A percentile compares a stretch with the other conserved stretches of the same genome.
Evolutionary conservation across 2,113 vertebrate genomes (phyloP).

Genomic region (Antechinus flavipes): DNA sequence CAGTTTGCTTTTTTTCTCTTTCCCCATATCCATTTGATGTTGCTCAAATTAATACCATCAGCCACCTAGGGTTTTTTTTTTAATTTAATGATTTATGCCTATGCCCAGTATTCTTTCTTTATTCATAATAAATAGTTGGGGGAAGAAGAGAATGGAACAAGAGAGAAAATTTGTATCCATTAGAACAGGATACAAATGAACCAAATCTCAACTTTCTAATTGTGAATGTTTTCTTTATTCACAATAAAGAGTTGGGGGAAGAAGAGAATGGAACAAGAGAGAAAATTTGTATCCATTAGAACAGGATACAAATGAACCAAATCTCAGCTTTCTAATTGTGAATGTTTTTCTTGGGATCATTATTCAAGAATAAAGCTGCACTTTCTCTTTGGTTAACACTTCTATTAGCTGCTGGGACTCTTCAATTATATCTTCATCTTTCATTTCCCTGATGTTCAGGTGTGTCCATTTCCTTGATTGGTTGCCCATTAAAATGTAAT

Average conservation of each 20-base stretch:
- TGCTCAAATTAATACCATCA: not conserved
- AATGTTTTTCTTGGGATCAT: not conserved
- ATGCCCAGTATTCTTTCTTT: not conserved
- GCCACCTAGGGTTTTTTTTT: not conserved
- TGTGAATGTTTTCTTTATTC: not conserved
- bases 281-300: not conserved
- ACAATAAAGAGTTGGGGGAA: not conserved
- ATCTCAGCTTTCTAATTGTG: not conserved
- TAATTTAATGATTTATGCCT: not conserved
- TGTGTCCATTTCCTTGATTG: not conserved
- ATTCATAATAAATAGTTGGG: not conserved
- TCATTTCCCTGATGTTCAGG: not conserved
- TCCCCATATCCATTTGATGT: not conserved
- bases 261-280: not conserved
- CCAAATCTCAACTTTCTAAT: too few relatives aligned
- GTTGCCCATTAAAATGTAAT: not conserved
- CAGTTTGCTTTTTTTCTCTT: not conserved
- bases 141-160: not conserved
- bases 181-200: not conserved
- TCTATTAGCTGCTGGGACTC: not conserved
- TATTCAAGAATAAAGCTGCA: not conserved
- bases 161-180: not conserved
- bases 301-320: not conserved
- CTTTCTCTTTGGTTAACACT: not conserved
- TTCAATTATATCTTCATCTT: not conserved